A percentile compares a stretch with the other conserved stretches of the same genome.
Evolutionary conservation across 2,797 vertebrate genomes (phyloP).

Genomic region (Hydrophis major): DNA sequence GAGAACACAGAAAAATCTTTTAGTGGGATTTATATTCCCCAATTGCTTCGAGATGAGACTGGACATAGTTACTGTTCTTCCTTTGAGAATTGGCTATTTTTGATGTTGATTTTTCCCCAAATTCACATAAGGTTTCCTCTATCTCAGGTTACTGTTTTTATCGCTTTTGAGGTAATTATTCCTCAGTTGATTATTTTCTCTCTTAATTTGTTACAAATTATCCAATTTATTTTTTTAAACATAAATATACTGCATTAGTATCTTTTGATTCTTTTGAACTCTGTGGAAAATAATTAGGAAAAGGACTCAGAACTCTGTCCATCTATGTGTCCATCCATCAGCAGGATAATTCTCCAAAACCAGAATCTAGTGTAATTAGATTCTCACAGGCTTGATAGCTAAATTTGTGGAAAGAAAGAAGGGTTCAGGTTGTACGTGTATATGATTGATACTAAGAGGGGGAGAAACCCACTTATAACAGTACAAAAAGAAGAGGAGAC

Average conservation of each 20-base stretch:
- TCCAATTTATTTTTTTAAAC: neutral
- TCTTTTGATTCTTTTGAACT: neutral
- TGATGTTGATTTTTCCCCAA: neutral
- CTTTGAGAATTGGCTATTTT: neutral
- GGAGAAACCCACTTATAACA: neutral
- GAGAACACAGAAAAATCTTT: conserved; percentile 42
- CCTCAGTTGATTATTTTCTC: conserved; percentile 5
- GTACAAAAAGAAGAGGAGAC: neutral
- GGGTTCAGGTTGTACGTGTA: neutral
- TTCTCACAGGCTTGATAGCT: neutral
- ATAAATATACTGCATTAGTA: neutral
- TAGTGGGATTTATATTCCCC: conserved; percentile 11
- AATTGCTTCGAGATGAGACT: conserved; percentile 26
- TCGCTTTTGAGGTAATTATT: neutral
- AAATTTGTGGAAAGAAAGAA: neutral
- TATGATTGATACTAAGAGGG: neutral
- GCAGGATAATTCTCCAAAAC: neutral
- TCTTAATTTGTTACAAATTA: neutral
- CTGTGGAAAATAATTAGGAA: neutral
- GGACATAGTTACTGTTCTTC: conserved; percentile 21
- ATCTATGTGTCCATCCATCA: neutral
- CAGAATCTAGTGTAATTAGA: neutral
- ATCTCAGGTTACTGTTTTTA: neutral
- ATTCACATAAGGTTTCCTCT: neutral
- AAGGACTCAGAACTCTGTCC: neutral